Conservation (phyloP, 2,797 vertebrate genomes). For the Melanotaenia boesemani region DNA sequence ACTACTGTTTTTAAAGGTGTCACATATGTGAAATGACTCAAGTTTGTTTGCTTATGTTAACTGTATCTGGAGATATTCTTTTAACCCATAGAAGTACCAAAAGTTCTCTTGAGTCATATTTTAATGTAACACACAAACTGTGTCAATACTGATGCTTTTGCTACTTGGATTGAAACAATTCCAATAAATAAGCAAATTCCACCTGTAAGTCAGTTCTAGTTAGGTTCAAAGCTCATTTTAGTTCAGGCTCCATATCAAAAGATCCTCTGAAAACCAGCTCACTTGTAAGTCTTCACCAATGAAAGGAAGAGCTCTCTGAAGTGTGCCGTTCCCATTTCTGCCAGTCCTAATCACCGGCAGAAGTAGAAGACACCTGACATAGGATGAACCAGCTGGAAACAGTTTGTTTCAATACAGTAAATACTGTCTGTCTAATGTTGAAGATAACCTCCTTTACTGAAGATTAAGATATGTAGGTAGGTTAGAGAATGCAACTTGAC, state of each 20-base stretch:
- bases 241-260: slow-evolving; percentile 30
- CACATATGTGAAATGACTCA: slow-evolving; percentile 39
- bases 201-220: too few species aligned
- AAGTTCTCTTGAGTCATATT: slow-evolving; percentile 13
- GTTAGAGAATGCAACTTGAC: neutral
- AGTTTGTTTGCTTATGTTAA: slow-evolving; percentile 21
- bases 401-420: slow-evolving; percentile 40
- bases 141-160: neutral
- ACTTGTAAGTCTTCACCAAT: neutral
- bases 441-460: neutral
- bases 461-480: neutral
- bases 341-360: slow-evolving; percentile 39
- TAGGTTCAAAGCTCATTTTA: neutral
- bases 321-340: neutral
- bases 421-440: slow-evolving; percentile 17
- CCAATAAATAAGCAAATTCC: too few species aligned
- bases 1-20: slow-evolving; percentile 44
- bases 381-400: slow-evolving; percentile 40
- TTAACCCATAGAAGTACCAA: neutral
- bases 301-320: neutral
- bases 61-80: slow-evolving; percentile 17
- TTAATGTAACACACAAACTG: slow-evolving; percentile 4
- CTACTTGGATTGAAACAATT: neutral
- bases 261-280: slow-evolving; percentile 23
- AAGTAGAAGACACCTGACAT: slow-evolving; percentile 11